Base-by-base conservation (phyloP, 2,113 vertebrate genomes). In the Arvicanthis niloticus region DNA sequence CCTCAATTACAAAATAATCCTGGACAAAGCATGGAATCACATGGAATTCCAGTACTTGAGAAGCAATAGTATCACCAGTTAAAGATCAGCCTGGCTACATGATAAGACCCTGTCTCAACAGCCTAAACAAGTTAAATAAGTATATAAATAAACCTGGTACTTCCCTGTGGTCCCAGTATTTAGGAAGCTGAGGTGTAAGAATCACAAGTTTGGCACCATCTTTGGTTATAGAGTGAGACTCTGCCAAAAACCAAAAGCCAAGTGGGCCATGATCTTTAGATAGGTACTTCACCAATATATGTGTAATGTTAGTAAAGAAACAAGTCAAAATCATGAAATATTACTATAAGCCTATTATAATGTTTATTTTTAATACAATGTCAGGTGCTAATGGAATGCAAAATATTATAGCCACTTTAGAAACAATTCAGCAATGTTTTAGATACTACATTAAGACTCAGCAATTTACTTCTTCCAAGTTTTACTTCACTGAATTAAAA, bases 381-480 rank as follows among this genome's bases (percentile, higher is more conserved):
- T 76, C 51, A 89, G 42, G 56, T 58, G 26, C 34, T 89, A 22
- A 21, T 81, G 65, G 21, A 93, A 34, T 91, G 19, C 12, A 48
- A 88, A 89, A 40, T 93, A n/a, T 81, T 72, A 19, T 1, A 88
- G 62, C 53, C 75, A 75, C 60, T 72, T 95, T 78, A 42, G 16
- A 89, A 62, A 81, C 62, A 85, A 40, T 77, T 70, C 21, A 65
- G 7, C 40, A 91, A 8, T 91, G 88, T 91, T 15, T 88, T 96
- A 94, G 51, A 72, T 67, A 7, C 48, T 24, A 2, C 65, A 70
- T 45, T 93, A 89, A 67, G 34, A 68, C 17, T 42, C 22, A 88
- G 26, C 13, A 90, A 0, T 60, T 91, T 88, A 51, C 17, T 65
- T 75, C 37, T 72, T 92, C 29, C 60, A 7, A 58, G n/a, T 67